Evolutionary conservation across 1,140 invertebrate genomes (phyloP).

Genomic region (Leucophenga varia): DNA sequence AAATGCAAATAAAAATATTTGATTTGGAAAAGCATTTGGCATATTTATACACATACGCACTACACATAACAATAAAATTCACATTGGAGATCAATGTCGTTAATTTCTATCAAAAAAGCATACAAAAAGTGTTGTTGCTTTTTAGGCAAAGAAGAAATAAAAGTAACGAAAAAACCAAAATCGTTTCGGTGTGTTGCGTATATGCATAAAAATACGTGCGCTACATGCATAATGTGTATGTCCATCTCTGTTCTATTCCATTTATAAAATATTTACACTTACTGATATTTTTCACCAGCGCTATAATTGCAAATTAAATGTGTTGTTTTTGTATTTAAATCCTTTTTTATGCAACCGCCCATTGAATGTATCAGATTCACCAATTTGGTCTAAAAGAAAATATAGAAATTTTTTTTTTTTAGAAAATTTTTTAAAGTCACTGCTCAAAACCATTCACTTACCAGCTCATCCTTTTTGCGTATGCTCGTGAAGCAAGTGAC

Average conservation of each 20-base stretch:
- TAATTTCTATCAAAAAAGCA: too few species aligned
- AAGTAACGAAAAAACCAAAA: too few species aligned
- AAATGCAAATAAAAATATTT: neutral
- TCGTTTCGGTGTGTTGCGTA: neutral
- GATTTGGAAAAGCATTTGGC: too few species aligned
- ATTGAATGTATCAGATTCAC: constrained; percentile 88
- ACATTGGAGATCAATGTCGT: too few species aligned
- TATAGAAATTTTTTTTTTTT: neutral
- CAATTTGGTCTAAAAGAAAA: constrained; percentile 69
- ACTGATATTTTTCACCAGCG: constrained; percentile 82
- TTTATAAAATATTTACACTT: constrained; percentile 19
- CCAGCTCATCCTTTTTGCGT: constrained; percentile 82
- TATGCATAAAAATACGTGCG: neutral
- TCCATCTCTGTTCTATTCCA: neutral
- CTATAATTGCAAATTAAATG: constrained; percentile 88
- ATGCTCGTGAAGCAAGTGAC: constrained; percentile 90
- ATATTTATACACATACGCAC: too few species aligned
- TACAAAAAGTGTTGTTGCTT: neutral
- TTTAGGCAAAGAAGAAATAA: neutral
- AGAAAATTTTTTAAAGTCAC: constrained; percentile 14
- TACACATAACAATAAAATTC: too few species aligned
- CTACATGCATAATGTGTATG: neutral
- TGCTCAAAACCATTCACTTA: too few species aligned
- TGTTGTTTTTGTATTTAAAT: constrained; percentile 83
- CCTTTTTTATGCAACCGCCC: constrained; percentile 90